Percentiles rank a stretch among this genome's conserved stretches.
These are phyloP conservation scores for Drosophila pseudoobscura DNA, from an alignment of 1,140 invertebrate genomes.

Conservation along the genomic window DNA sequence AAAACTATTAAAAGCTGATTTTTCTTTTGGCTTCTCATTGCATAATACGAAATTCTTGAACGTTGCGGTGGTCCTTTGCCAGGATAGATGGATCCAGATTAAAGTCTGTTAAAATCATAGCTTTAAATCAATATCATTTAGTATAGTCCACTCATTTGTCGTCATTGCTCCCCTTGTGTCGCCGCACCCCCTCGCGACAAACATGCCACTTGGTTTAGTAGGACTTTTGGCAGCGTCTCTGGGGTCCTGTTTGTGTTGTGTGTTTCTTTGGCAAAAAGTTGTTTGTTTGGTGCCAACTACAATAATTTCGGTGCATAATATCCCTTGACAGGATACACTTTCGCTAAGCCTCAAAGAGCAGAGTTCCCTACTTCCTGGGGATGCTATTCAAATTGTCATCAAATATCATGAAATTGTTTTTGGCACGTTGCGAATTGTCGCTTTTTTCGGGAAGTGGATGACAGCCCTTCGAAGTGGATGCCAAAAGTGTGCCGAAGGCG, in stretches of 20 bases:
- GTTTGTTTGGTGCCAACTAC: slow-evolving; percentile 60
- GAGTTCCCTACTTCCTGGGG: slow-evolving; percentile 11
- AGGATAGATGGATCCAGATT: no score
- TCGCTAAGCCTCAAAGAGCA: slow-evolving; percentile 57
- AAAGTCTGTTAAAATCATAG: no score
- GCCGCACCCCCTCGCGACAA: slow-evolving; percentile 5
- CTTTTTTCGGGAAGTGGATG: background rate
- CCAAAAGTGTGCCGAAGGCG: no score
- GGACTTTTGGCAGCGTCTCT: slow-evolving; percentile 54
- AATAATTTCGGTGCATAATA: slow-evolving; percentile 65
- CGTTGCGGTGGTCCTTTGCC: no score
- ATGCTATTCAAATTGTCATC: slow-evolving; percentile 49
- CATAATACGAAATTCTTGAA: no score
- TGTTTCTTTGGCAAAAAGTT: slow-evolving; percentile 51
- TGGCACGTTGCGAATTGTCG: slow-evolving; percentile 38
- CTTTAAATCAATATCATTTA: background rate
- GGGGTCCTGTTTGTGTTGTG: slow-evolving; percentile 5
- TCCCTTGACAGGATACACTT: slow-evolving; percentile 66
- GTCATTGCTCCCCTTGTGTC: slow-evolving; percentile 1
- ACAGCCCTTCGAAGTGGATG: background rate
- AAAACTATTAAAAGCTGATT: no score
- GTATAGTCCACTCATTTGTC: slow-evolving; percentile 41
- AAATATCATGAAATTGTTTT: slow-evolving; percentile 60
- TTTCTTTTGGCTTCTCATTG: no score
- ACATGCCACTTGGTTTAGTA: slow-evolving; percentile 52